A percentile compares a stretch with the other conserved stretches of the same genome.
phyloP scores from a whole-genome alignment of 2,888 invertebrate genomes.

The Limenitis camilla region DNA sequence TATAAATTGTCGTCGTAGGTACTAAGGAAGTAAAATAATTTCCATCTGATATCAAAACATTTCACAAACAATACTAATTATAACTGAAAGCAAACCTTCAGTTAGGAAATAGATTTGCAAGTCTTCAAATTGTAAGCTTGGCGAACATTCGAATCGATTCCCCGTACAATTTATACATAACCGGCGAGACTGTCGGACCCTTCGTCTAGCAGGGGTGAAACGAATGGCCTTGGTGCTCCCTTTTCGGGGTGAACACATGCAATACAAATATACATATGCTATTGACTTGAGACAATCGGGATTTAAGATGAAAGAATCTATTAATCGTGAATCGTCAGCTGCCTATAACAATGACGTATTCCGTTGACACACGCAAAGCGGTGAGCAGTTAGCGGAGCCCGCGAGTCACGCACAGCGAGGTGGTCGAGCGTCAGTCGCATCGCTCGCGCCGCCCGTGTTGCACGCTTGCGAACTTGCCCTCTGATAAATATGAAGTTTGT shows the following conservation, averaged over 20 bases:
- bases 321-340: slow-evolving; percentile 31
- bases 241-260: slow-evolving; percentile 16
- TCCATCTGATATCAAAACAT: no score
- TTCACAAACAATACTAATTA: no score
- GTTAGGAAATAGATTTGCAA: background rate
- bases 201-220: slow-evolving; percentile 57
- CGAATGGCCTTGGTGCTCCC: slow-evolving; percentile 44
- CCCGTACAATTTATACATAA: slow-evolving; percentile 32
- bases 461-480: slow-evolving; percentile 41
- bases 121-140: slow-evolving; percentile 10
- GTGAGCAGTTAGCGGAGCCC: slow-evolving; percentile 24
- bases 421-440: slow-evolving; percentile 50
- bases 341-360: slow-evolving; percentile 29
- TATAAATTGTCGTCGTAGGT: no score
- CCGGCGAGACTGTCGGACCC: slow-evolving; percentile 40
- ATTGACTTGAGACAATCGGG: slow-evolving; percentile 16
- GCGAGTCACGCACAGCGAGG: slow-evolving; percentile 29
- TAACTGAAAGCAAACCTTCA: background rate
- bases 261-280: slow-evolving; percentile 4
- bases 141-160: slow-evolving; percentile 34
- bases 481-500: slow-evolving; percentile 47
- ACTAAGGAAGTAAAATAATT: no score
- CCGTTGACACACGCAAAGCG: slow-evolving; percentile 43
- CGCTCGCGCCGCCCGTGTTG: slow-evolving; percentile 51
- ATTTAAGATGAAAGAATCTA: slow-evolving; percentile 10